Base-by-base conservation (phyloP, 2,113 vertebrate species). In the Desmodus rotundus region DNA sequence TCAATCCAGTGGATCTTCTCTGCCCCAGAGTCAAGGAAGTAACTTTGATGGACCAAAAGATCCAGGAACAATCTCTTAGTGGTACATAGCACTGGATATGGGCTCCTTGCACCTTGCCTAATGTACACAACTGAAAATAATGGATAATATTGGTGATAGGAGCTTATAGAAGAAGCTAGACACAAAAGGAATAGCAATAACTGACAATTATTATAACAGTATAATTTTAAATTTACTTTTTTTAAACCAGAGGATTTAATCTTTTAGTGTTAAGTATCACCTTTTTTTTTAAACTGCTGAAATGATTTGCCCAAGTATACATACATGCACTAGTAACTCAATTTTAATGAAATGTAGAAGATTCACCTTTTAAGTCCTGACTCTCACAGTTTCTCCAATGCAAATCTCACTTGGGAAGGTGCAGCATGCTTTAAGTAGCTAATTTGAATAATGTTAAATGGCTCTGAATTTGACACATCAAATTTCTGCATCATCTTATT, bases 391-490 rank as follows among this genome's bases (percentile, higher is more conserved):
- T 70, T 94, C 38, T 67, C 17, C 16, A 41, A 2, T 20, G 2
- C 12, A 96, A 96, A 91, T 91, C 19, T 26, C n/a, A 58, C 10
- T 86, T 91, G 20, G 78, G 86, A 89, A 86, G 33, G 86, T 84
- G 1, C n/a, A 85, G 45, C 22, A 22, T 45, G 6, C 36, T 94
- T 84, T 85, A 74, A 84, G 16, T 91, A 91, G 70, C 76, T 80
- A 85, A 94, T 70, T 94, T 94, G 93, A 96, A 91, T 93, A 86
- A 84, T 91, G 38, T 56, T 85, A 76, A 96, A 82, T 58, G 91
- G 12, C 52, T 9, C n/a, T 95, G 31, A 82, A 36, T 86, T 91
- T 95, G 76, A 86, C 78, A 86, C 28, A 91, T 11, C 72, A 31
- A 33, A 81, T 88, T 94, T 93, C 36, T 81, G 12, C 13, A 70